These are phyloP conservation scores for Tipula vernalis DNA, from an alignment of 2,888 invertebrate species.

Conservation along the genomic window DNA sequence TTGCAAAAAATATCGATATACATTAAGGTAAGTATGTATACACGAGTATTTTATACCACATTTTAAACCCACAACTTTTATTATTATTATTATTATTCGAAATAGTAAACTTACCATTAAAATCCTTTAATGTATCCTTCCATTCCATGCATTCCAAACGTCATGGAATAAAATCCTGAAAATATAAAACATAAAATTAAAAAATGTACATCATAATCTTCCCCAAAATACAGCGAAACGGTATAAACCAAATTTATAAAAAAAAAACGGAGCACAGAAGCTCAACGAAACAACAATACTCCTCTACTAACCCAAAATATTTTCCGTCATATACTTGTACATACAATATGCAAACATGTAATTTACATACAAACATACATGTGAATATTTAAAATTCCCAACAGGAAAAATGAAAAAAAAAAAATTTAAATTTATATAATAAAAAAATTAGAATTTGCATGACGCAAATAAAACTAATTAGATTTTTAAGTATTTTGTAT, in stretches of 20 bases:
- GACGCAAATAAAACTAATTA: constrained; percentile 4
- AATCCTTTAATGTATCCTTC: neutral
- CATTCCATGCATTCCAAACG: neutral
- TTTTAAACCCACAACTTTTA: neutral
- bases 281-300: neutral
- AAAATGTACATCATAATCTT: neutral
- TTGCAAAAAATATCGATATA: neutral
- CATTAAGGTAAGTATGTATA: no score
- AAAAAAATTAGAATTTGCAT: neutral
- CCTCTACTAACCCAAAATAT: neutral
- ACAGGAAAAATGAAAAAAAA: neutral
- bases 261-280: neutral
- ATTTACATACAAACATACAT: neutral
- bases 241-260: neutral
- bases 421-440: neutral
- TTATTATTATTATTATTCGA: no score
- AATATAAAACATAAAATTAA: neutral
- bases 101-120: neutral
- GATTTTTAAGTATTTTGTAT: neutral
- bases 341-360: neutral
- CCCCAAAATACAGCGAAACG: neutral
- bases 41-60: neutral
- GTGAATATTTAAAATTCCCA: neutral
- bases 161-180: neutral
- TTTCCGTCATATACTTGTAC: neutral